A percentile compares a stretch with the other conserved stretches of the same genome.
phyloP scores from a whole-genome alignment of 2,888 invertebrate genomes.

The Papilio protenor region DNA sequence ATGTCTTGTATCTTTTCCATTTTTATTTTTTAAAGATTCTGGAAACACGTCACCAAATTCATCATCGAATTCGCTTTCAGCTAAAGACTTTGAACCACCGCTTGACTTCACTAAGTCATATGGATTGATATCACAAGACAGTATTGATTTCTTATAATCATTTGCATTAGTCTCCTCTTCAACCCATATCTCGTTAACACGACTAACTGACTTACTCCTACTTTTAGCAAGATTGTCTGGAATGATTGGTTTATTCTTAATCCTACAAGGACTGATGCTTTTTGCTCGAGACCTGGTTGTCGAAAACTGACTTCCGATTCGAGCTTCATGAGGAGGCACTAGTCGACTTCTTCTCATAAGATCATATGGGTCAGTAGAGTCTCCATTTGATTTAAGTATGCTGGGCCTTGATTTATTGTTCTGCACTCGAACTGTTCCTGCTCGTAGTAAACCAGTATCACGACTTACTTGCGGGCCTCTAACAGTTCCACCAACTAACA shows the following conservation, averaged over 20 bases:
- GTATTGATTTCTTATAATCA: slow-evolving; percentile 87
- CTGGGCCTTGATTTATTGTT: slow-evolving; percentile 85
- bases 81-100: slow-evolving; percentile 75
- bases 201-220: slow-evolving; percentile 79
- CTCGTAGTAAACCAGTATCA: slow-evolving; percentile 79
- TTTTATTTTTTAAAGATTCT: slow-evolving; percentile 67
- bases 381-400: slow-evolving; percentile 85
- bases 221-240: slow-evolving; percentile 73
- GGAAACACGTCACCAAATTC: slow-evolving; percentile 75
- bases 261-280: slow-evolving; percentile 84
- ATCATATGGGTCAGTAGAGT: slow-evolving; percentile 89
- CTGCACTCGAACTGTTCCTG: slow-evolving; percentile 87
- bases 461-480: slow-evolving; percentile 80
- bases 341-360: slow-evolving; percentile 91
- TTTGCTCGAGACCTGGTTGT: slow-evolving; percentile 80
- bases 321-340: slow-evolving; percentile 85
- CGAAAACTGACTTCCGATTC: slow-evolving; percentile 80
- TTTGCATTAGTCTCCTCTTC: slow-evolving; percentile 67
- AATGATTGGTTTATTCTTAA: slow-evolving; percentile 81
- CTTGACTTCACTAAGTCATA: slow-evolving; percentile 89
- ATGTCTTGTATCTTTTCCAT: slow-evolving; percentile 64
- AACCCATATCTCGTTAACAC: slow-evolving; percentile 79
- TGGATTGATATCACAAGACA: slow-evolving; percentile 93
- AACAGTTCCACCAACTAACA: slow-evolving; percentile 86
- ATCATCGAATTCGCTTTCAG: slow-evolving; percentile 82